Conservation (phyloP, 2,888 invertebrate species). For the Polia nebulosa region DNA sequence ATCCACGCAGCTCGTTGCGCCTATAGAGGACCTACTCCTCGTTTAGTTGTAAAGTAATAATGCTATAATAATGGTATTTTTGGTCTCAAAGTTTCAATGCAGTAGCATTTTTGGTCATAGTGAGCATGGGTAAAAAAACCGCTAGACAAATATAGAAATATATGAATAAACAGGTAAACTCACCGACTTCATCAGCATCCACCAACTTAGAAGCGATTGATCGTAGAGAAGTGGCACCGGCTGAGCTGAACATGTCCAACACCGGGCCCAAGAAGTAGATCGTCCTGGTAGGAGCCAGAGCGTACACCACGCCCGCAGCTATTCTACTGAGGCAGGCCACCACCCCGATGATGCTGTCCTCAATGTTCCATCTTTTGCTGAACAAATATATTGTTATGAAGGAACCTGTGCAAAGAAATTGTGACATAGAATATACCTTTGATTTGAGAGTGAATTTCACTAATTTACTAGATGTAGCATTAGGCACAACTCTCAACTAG, state of each 20-base stretch:
- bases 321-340: conserved; percentile 90
- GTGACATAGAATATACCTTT: conserved; percentile 36
- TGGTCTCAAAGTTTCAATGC: background rate
- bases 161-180: conserved; percentile 63
- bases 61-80: no score
- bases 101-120: background rate
- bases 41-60: no score
- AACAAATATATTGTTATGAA: conserved; percentile 89
- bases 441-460: background rate
- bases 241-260: conserved; percentile 90
- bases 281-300: conserved; percentile 84
- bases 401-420: conserved; percentile 81
- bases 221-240: conserved; percentile 90
- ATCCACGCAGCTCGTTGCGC: no score
- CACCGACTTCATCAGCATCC: conserved; percentile 90
- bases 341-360: conserved; percentile 88
- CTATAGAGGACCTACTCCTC: no score
- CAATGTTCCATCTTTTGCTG: conserved; percentile 88
- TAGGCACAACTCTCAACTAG: no score
- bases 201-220: conserved; percentile 91
- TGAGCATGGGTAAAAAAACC: no score
- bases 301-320: conserved; percentile 88
- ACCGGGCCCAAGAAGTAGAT: conserved; percentile 90
- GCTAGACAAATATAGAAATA: no score
- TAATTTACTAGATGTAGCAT: background rate